Base-by-base conservation (phyloP, 2,888 invertebrate species). In the Melangyna quadrimaculata region DNA sequence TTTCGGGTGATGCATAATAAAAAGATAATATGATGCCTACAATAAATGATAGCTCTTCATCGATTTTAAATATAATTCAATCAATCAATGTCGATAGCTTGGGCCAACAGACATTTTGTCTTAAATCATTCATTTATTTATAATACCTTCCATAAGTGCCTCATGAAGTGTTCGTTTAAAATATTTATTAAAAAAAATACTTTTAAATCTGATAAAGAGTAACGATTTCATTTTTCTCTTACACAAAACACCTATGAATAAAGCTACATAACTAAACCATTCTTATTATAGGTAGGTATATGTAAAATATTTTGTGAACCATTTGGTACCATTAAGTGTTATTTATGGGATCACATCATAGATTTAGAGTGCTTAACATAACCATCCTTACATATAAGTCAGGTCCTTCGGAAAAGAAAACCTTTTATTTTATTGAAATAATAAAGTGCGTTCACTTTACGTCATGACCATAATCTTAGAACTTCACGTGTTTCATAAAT, bases 301-400 rank as follows among this genome's bases (percentile, higher is more conserved):
- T 24, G 51, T 48, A 48, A 35, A 63, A 51, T 59, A 73, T 29
- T 27, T 14, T 43, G 29, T 55, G 53, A 73, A 19, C 43, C 19
- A 40, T 35, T 27, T 65, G 14, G 35, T 12, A 29, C 17, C 27
- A 53, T 73, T 63, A 40, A 53, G 3, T 3, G 32, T 74, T 74
- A 65, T 74, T 74, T 74, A 55, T 74, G 29, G 24, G 22, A 65
- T 17, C 24, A 43, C 65, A 74, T 32, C 55, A 55, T 65, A 32
- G n/a, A 37, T 43, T 43, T 55, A 43, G 43, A 67, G 67, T 57
- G 45, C 67, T 45, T 12, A 48, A 24, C 55, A 75, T n/a, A n/a
- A n/a, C n/a, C n/a, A n/a, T n/a, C n/a, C n/a, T n/a, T n/a, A n/a
- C n/a, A n/a, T n/a, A 14, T 22, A 37, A 32, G 22, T 10, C 12